Conservation (phyloP, 2,797 vertebrate genomes). For the Rhabdophis nuchalis region DNA sequence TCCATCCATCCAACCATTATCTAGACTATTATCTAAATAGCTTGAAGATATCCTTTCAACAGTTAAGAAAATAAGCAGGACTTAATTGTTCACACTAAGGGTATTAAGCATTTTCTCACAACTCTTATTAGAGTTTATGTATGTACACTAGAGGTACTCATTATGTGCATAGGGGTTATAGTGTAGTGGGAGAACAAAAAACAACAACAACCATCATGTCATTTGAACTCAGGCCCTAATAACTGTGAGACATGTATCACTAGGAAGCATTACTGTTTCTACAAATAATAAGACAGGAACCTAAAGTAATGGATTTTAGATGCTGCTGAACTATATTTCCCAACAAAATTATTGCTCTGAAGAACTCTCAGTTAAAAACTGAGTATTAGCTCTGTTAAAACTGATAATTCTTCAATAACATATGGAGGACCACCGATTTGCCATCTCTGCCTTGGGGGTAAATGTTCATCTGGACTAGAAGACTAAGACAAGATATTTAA, state of each 20-base stretch:
- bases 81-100: background rate
- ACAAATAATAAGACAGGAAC: background rate
- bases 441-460: background rate
- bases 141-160: background rate
- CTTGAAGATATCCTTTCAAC: background rate
- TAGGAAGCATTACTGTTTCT: background rate
- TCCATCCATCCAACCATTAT: too few species aligned
- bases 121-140: background rate
- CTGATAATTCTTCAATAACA: background rate
- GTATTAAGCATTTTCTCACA: background rate
- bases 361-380: background rate
- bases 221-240: background rate
- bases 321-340: background rate
- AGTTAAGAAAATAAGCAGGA: background rate
- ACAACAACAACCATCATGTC: background rate
- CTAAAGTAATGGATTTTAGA: background rate
- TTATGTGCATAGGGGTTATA: background rate
- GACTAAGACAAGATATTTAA: background rate
- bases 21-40: background rate
- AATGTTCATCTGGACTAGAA: background rate
- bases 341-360: background rate
- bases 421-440: background rate
- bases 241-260: background rate
- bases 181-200: background rate
- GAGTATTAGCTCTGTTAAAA: background rate